Percentiles rank a stretch among this genome's conserved stretches.
These are phyloP conservation scores for Fissipunctia ypsillon DNA, from an alignment of 2,888 invertebrate genomes.

Conservation along the genomic window DNA sequence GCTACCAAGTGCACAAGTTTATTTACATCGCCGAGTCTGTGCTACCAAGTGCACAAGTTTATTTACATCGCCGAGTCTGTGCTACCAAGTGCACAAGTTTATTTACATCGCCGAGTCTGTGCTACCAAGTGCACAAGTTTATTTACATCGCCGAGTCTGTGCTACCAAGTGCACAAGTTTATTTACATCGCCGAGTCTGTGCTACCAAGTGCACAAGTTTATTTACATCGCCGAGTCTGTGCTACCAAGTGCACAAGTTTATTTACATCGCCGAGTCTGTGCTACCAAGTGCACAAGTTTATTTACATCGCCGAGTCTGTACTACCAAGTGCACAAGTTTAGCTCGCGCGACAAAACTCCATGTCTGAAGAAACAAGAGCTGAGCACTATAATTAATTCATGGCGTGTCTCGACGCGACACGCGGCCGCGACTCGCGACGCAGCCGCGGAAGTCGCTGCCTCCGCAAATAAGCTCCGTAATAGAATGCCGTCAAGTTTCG, in stretches of 20 bases:
- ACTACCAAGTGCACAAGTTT: slow-evolving; percentile 58
- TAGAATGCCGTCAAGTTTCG: slow-evolving; percentile 50
- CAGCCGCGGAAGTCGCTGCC: slow-evolving; percentile 50
- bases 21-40: slow-evolving; percentile 57
- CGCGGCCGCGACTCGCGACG: slow-evolving; percentile 59
- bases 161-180: slow-evolving; percentile 59
- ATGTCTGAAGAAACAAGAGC: slow-evolving; percentile 72
- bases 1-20: slow-evolving; percentile 59
- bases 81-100: slow-evolving; percentile 59
- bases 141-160: slow-evolving; percentile 57
- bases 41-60: slow-evolving; percentile 59
- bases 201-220: slow-evolving; percentile 59
- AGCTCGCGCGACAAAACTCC: slow-evolving; percentile 68
- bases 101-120: slow-evolving; percentile 57
- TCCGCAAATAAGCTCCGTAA: slow-evolving; percentile 45
- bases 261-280: slow-evolving; percentile 57
- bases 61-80: slow-evolving; percentile 57
- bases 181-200: slow-evolving; percentile 57
- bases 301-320: slow-evolving; percentile 60
- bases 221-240: slow-evolving; percentile 57
- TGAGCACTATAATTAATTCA: slow-evolving; percentile 80
- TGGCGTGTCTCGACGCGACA: slow-evolving; percentile 65
- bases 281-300: slow-evolving; percentile 59
- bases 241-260: slow-evolving; percentile 59
- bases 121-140: slow-evolving; percentile 59